Conservation (phyloP, 1,140 invertebrate species). For the Oppia nitens region DNA sequence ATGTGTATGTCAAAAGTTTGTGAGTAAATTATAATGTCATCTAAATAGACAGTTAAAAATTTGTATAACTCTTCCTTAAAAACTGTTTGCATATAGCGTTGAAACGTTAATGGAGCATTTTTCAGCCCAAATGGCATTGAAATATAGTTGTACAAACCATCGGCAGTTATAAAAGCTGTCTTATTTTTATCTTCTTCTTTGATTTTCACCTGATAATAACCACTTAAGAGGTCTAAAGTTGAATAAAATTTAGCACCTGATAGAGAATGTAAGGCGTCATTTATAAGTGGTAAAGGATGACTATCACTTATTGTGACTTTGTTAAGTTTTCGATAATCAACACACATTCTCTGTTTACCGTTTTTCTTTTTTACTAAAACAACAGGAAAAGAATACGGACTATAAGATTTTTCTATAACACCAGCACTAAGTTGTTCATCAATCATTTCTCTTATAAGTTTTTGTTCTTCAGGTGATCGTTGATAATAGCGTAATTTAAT, state of each 20-base stretch:
- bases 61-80: no score
- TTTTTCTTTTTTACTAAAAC: slow-evolving; percentile 11
- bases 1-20: no score
- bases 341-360: slow-evolving; percentile 7
- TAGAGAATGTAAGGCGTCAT: background rate
- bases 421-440: no score
- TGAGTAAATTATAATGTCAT: no score
- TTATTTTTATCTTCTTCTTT: background rate
- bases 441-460: no score
- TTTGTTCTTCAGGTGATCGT: no score
- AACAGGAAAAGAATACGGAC: background rate
- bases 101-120: slow-evolving; percentile 20
- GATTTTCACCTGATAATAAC: slow-evolving; percentile 13
- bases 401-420: background rate
- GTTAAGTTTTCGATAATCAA: slow-evolving; percentile 15
- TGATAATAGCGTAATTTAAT: no score
- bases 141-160: slow-evolving; percentile 17
- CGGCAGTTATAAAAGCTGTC: slow-evolving; percentile 11
- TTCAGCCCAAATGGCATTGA: slow-evolving; percentile 20
- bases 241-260: slow-evolving; percentile 1
- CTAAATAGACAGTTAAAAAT: no score
- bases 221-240: slow-evolving; percentile 10
- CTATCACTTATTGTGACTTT: background rate
- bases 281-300: slow-evolving; percentile 1
- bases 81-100: slow-evolving; percentile 19